A percentile compares a stretch with the other conserved stretches of the same genome.
Conservation (phyloP, 2,113 vertebrate genomes). For the Cheilinus undulatus region DNA sequence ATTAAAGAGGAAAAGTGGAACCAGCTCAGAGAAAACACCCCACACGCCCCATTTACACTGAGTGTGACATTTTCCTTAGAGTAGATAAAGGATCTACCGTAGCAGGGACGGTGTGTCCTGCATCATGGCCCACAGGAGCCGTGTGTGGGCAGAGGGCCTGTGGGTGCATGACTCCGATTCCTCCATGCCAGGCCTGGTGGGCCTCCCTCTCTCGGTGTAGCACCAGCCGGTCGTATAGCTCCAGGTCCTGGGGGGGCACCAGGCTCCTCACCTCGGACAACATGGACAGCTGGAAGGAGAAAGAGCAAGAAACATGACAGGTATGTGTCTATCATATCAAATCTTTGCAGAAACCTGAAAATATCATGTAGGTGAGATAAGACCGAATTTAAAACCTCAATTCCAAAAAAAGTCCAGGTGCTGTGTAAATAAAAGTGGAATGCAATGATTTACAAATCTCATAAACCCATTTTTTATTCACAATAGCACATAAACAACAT, state of each 20-base stretch:
- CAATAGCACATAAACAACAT: too few species aligned
- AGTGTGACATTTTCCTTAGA: not conserved
- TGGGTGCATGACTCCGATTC: constrained; percentile 46
- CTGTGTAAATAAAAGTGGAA: too few species aligned
- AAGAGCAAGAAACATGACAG: not conserved
- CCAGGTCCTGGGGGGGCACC: constrained; percentile 89
- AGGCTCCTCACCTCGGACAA: constrained; percentile 90
- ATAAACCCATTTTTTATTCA: too few species aligned
- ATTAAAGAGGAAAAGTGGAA: not conserved
- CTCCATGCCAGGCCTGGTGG: constrained; percentile 88
- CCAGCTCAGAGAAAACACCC: not conserved
- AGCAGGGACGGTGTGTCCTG: constrained; percentile 10
- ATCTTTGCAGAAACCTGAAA: too few species aligned
- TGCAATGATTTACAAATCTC: too few species aligned
- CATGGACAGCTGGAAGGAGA: constrained; percentile 87
- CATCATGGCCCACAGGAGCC: not conserved
- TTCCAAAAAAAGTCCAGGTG: too few species aligned
- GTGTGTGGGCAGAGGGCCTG: constrained; percentile 27
- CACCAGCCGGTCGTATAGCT: constrained; percentile 91
- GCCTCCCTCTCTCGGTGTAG: constrained; percentile 90
- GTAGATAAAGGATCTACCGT: constrained; percentile 35
- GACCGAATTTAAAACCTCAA: too few species aligned
- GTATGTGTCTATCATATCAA: too few species aligned
- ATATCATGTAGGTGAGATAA: too few species aligned
- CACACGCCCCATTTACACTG: not conserved